Conservation (phyloP, 2,797 vertebrate genomes). For the Hapalemur alaotrensis region DNA sequence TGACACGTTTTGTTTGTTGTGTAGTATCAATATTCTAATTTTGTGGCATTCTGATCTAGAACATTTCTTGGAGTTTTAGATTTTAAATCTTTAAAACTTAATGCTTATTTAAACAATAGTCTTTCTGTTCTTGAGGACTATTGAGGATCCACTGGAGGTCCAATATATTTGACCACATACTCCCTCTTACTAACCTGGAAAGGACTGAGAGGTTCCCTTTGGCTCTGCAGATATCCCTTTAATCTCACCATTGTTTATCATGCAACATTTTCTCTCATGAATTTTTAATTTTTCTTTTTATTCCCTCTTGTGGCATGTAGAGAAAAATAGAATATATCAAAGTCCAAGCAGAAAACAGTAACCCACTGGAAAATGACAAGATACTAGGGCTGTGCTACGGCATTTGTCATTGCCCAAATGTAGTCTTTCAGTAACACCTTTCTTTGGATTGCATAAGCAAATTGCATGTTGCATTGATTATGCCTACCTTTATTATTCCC, state of each 20-base stretch:
- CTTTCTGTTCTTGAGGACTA: background rate
- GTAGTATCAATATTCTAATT: background rate
- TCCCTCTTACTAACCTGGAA: background rate
- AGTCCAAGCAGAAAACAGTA: background rate
- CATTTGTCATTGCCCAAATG: background rate
- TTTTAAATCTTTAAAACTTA: background rate
- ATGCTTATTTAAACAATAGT: background rate
- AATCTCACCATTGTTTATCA: background rate
- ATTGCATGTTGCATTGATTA: background rate
- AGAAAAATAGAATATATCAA: background rate
- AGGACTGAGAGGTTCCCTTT: background rate
- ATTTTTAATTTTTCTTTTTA: background rate
- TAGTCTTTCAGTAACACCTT: background rate
- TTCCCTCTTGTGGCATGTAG: background rate
- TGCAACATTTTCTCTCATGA: background rate
- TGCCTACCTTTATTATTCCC: background rate
- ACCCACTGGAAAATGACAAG: background rate
- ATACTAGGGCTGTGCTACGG: background rate
- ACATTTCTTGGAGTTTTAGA: background rate
- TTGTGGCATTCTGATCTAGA: background rate
- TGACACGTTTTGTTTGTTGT: background rate
- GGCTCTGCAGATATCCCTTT: background rate
- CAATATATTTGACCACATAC: fast-evolving
- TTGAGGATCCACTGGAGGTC: background rate
- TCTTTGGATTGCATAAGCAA: background rate